These are phyloP conservation scores for Falcunculus frontatus DNA, from an alignment of 2,113 vertebrate genomes.

Conservation along the genomic window DNA sequence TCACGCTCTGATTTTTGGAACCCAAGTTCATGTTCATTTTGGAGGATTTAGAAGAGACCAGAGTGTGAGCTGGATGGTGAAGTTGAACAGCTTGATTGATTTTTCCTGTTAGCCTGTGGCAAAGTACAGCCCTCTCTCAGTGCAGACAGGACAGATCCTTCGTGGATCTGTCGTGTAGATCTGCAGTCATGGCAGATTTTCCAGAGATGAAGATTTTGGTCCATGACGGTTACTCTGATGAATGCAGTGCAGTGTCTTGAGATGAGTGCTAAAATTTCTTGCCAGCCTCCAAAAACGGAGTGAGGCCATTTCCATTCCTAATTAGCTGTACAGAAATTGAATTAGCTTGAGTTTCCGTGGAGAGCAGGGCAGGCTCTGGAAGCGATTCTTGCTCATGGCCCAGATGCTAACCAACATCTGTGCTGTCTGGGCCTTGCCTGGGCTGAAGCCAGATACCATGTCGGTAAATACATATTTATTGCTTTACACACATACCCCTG, in stretches of 20 bases:
- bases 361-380: neutral
- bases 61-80: neutral
- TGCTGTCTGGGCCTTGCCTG: neutral
- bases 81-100: neutral
- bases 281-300: neutral
- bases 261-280: neutral
- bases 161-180: neutral
- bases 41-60: neutral
- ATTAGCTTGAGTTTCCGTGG: neutral
- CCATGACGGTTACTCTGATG: neutral
- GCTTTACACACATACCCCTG: neutral
- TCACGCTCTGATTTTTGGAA: neutral
- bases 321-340: neutral
- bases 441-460: neutral
- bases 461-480: neutral
- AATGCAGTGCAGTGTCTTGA: neutral
- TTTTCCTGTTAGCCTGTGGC: neutral
- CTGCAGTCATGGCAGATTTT: neutral
- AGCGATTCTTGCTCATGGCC: neutral
- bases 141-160: neutral
- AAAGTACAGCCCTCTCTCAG: neutral
- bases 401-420: neutral
- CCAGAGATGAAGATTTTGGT: neutral
- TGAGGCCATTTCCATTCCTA: neutral
- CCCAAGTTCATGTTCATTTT: neutral